Evolutionary conservation across 1,140 invertebrate genomes (phyloP), one percentile per base, ranked within the genome.

Genomic region (Drosophila mauritiana): DNA sequence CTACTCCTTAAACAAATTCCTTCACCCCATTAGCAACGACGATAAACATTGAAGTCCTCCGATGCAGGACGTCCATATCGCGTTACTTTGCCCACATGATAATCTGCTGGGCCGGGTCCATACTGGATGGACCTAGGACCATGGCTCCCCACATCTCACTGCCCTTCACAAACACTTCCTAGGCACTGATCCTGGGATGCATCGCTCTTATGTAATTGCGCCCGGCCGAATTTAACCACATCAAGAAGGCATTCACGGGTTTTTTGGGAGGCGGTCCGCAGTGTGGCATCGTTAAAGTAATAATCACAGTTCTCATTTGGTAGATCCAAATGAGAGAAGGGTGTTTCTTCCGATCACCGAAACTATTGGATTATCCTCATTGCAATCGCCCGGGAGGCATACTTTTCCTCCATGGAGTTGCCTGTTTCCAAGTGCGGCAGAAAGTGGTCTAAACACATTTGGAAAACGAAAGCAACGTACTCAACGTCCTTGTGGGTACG

Each of bases 71-170:
- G 55, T n/a, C 73, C 61, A 39, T 42, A 76, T 4, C 73, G 48
- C 1, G 61, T 57, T 0, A 48, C 27, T 10, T 56, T 67, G 40
- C 61, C 39, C 17, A 45, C 27, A 22, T 57, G 12, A 48, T 76
- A 76, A 17, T 62, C 73, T 3, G 73, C 73, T 3, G 73, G 73
- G 4, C 73, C 73, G 1, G 73, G 73, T 1, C 73, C 73, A 0
- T 52, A 48, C 1, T 1, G 1, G 11, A 25, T 63, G 17, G 17
- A 17, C 27, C 12, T 37, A 1, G 10, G 0, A n/a, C n/a, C n/a
- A n/a, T n/a, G n/a, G n/a, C n/a, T n/a, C n/a, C n/a, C n/a, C n/a
- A n/a, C n/a, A n/a, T n/a, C n/a, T n/a, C n/a, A n/a, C n/a, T n/a
- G n/a, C n/a, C n/a, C n/a, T n/a, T n/a, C n/a, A n/a, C n/a, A n/a